Evolutionary conservation across 2,113 vertebrate species (phyloP), one percentile per base, ranked within the genome.

Genomic region (Ceuthmochares aereus): DNA sequence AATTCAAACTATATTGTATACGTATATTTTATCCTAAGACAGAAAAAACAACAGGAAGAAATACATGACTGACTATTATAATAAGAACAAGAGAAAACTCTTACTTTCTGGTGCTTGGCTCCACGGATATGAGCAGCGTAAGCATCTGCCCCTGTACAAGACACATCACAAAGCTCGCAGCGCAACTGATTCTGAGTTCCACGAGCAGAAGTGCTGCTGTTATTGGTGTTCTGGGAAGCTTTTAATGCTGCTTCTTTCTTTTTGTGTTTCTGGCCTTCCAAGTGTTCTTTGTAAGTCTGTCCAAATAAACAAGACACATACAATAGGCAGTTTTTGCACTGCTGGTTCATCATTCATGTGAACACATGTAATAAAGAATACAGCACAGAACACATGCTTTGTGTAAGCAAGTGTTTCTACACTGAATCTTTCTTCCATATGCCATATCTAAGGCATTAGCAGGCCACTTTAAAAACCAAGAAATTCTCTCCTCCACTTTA

Each of bases 191-290:
- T 99, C 96, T 99, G 99, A 93, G 98, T 99, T 82, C 98, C 99
- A 67, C 99, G 99, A 87, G 99, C 98, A 58, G 99, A 98, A 49
- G 96, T 97, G 29, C 98, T 98, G 56, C 56, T 98, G 90, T 97
- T 98, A 42, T 81, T 98, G 94, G 97, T 99, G 95, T 98, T 99
- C 97, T 99, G 99, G 29, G 99, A 99, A 66, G 99, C 98, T 97
- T 99, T 99, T 87, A 99, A 96, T 1, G 99, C 99, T 0, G 99
- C 99, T 97, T 99, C 99, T 95, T 99, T 99, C 98, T 99, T 99
- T 96, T 99, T 99, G 98, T 99, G 99, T 96, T 99, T 99, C 97
- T 99, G 99, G 60, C 99, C 99, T 97, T 99, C 99, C 87, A 99
- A 98, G 96, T 99, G 99, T 92, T 99, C 99, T 97, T 99, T 99